These are phyloP conservation scores for Nephrotoma appendiculata DNA, from an alignment of 2,888 invertebrate species.

Conservation along the genomic window DNA sequence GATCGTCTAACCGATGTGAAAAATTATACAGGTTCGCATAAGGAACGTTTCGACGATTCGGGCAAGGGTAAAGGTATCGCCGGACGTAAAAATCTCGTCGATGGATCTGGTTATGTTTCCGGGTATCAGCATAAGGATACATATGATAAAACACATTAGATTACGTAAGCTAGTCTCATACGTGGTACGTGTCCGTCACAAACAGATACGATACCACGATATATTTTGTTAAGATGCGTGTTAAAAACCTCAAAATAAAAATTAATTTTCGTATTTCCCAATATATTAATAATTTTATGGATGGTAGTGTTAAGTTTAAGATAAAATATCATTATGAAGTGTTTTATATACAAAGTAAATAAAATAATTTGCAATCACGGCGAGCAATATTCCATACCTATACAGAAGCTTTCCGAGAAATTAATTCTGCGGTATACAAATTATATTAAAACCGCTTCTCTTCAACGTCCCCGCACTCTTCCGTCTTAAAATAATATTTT, in stretches of 20 bases:
- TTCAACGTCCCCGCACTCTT: neutral
- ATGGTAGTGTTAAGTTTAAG: neutral
- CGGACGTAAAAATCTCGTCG: constrained; percentile 61
- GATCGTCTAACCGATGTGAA: constrained; percentile 72
- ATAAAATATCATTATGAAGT: neutral
- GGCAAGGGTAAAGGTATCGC: constrained; percentile 79
- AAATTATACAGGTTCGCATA: constrained; percentile 79
- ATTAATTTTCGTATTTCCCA: neutral
- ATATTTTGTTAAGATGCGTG: neutral
- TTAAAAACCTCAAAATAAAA: neutral
- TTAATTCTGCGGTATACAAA: neutral
- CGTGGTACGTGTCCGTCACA: neutral
- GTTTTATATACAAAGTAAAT: neutral
- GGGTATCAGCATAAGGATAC: constrained; percentile 76
- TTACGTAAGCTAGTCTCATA: neutral
- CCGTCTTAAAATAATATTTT: neutral
- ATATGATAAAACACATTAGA: constrained; percentile 45
- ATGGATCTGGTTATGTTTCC: constrained; percentile 64
- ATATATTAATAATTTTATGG: neutral
- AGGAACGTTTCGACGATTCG: constrained; percentile 67
- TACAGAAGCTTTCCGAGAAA: neutral
- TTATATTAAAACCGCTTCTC: neutral
- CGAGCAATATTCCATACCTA: neutral
- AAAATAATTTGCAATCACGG: neutral
- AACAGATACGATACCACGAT: neutral